Evolutionary conservation across 2,113 vertebrate genomes (phyloP), one percentile per base, ranked within the genome.

Genomic region (Oreotrochilus melanogaster): DNA sequence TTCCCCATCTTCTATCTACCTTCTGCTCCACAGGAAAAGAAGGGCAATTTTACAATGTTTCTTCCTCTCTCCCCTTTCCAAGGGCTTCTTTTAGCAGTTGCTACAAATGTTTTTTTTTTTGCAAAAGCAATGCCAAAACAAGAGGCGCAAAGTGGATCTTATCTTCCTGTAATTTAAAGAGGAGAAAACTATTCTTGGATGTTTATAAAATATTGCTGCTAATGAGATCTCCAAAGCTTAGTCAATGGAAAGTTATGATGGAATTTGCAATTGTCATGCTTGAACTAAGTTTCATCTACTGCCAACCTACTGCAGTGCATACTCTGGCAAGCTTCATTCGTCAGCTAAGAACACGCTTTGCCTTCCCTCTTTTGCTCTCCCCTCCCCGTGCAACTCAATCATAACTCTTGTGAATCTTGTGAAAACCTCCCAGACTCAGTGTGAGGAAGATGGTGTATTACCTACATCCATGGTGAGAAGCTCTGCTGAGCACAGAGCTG

Each of bases 391-490:
- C 6, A 71, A 56, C 24, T 71, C 48, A 18, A 2, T 18, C 10
- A 1, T 1, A 50, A 23, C 12, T 70, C 12, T 70, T 22, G 33
- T 48, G 6, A 42, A 53, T 8, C 78, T 27, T 39, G 11, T 42
- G 45, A 90, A 56, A 39, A 35, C 12, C 17, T 50, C 45, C 58
- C 2, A 0, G 4, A 33, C 2, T 30, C 18, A 18, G 0, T 11
- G 24, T 1, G 3, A 69, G 33, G 33, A 70, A 57, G 11, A 42
- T 16, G 3, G 22, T 2, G 7, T 4, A 11, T 24, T 39, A 27
- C 2, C 64, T 12, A 22, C 1, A 9, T 5, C 14, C 18, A 11
- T 0, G 0, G 50, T 1, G 2, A 35, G 21, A 42, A n/a, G 33
- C 57, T 45, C 62, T 56, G 65, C 65, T 42, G 31, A 54, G 56